Conservation (phyloP, 2,888 invertebrate species). For the Caenorhabditis sulstoni region DNA sequence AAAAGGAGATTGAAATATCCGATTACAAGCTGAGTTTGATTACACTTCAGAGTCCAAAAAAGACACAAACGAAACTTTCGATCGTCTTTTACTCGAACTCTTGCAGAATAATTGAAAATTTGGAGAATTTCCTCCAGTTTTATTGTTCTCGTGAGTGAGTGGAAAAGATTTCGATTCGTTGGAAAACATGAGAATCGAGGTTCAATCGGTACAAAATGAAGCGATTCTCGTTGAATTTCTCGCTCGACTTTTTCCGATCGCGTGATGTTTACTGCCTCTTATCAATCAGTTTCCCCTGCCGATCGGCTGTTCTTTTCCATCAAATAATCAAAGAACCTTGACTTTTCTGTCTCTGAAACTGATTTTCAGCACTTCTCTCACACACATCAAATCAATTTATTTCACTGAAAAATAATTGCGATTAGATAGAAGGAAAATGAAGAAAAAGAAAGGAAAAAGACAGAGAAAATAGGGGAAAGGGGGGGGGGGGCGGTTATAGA, state of each 20-base stretch:
- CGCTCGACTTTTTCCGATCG: slow-evolving; percentile 6
- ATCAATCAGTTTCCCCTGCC: slow-evolving; percentile 32
- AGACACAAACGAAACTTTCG: too few relatives aligned
- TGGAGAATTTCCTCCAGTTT: too few relatives aligned
- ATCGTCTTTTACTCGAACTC: too few relatives aligned
- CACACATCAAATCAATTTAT: slow-evolving; percentile 36
- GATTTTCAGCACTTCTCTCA: too few relatives aligned
- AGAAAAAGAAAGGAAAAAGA: slow-evolving; percentile 14
- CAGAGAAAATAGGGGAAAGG: not conserved
- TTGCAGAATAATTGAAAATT: too few relatives aligned
- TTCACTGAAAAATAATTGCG: slow-evolving; percentile 23
- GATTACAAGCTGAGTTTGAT: too few relatives aligned
- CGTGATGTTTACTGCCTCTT: slow-evolving; percentile 38
- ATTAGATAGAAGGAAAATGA: slow-evolving; percentile 4
- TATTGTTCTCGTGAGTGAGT: too few relatives aligned
- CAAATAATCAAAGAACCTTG: slow-evolving; percentile 23
- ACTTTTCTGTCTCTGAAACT: slow-evolving; percentile 14
- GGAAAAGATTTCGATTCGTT: too few relatives aligned
- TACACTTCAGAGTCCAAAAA: too few relatives aligned
- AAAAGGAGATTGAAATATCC: too few relatives aligned
- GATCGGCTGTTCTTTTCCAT: not conserved
- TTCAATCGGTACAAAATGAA: slow-evolving; percentile 14
- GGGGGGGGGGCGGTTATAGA: not conserved
- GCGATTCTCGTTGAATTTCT: not conserved
- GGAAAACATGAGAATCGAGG: not conserved